phyloP scores from a whole-genome alignment of 1,140 invertebrate genomes.

The Drosophila santomea region DNA sequence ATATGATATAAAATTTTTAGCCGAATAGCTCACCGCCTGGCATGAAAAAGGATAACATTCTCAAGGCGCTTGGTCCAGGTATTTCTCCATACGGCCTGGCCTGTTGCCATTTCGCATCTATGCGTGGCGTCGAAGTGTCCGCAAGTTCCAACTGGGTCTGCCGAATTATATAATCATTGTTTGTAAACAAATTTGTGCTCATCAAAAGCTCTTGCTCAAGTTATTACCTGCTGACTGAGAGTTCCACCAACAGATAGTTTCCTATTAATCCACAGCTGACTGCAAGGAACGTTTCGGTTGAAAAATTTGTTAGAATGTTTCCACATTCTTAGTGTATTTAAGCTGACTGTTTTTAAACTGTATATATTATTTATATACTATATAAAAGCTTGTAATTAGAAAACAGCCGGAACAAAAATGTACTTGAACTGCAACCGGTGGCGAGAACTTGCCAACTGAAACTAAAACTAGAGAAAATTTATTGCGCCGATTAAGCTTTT shows the following conservation, averaged over 20 bases:
- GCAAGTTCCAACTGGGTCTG: slow-evolving; percentile 42
- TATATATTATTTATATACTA: slow-evolving; percentile 20
- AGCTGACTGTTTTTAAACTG: slow-evolving; percentile 4
- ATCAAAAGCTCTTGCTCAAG: slow-evolving; percentile 18
- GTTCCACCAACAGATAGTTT: slow-evolving; percentile 15
- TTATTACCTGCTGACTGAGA: slow-evolving; percentile 58
- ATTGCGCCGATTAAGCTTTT: slow-evolving; percentile 3
- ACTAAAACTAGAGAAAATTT: slow-evolving; percentile 7
- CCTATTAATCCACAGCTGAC: slow-evolving; percentile 48
- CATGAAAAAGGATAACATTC: slow-evolving; percentile 56
- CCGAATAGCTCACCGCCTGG: slow-evolving; percentile 56
- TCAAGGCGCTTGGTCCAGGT: slow-evolving; percentile 54
- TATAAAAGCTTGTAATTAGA: slow-evolving; percentile 2
- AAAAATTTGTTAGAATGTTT: not conserved
- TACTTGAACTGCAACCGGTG: not conserved
- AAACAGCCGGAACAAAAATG: no score
- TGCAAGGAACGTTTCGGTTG: not conserved
- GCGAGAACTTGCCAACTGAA: not conserved
- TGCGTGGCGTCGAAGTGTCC: slow-evolving; percentile 34
- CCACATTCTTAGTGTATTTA: slow-evolving; percentile 28
- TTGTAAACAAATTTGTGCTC: slow-evolving; percentile 63
- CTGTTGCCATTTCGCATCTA: slow-evolving; percentile 62
- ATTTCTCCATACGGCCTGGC: slow-evolving; percentile 55
- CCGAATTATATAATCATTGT: slow-evolving; percentile 31
- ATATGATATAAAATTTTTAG: not conserved